Conservation (phyloP, 2,888 invertebrate genomes). For the Anticlea derivata region DNA sequence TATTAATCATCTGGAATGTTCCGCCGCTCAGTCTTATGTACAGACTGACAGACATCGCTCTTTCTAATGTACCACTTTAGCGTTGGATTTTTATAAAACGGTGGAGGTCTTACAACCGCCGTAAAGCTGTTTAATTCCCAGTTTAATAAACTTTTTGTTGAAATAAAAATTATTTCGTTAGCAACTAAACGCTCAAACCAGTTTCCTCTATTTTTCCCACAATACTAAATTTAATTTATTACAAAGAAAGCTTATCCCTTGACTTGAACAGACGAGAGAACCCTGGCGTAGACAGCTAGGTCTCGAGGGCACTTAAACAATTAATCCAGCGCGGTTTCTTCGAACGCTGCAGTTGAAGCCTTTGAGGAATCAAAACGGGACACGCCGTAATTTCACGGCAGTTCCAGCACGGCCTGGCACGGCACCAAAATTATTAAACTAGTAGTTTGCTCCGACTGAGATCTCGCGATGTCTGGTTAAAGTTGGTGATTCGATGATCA, state of each 20-base stretch:
- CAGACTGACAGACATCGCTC: conserved; percentile 23
- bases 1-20: conserved; percentile 30
- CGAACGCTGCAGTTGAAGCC: conserved; percentile 14
- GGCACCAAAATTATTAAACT: too few species aligned
- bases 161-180: too few species aligned
- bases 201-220: background rate
- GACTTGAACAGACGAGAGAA: conserved; percentile 8
- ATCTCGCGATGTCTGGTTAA: too few species aligned
- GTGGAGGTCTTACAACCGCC: background rate
- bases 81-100: background rate
- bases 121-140: too few species aligned
- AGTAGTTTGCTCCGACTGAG: too few species aligned
- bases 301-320: conserved; percentile 24
- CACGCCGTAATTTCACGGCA: too few species aligned
- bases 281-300: conserved; percentile 17
- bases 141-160: too few species aligned
- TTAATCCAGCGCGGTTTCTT: conserved; percentile 24
- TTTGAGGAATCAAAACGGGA: too few species aligned
- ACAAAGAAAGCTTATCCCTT: conserved; percentile 9
- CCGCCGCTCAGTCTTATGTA: conserved; percentile 23
- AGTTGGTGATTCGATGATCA: too few species aligned
- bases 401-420: too few species aligned
- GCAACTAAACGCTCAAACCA: background rate
- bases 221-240: background rate
- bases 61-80: conserved; percentile 18